Evolutionary conservation across 2,113 vertebrate species (phyloP).

Genomic region (Pholis gunnellus): DNA sequence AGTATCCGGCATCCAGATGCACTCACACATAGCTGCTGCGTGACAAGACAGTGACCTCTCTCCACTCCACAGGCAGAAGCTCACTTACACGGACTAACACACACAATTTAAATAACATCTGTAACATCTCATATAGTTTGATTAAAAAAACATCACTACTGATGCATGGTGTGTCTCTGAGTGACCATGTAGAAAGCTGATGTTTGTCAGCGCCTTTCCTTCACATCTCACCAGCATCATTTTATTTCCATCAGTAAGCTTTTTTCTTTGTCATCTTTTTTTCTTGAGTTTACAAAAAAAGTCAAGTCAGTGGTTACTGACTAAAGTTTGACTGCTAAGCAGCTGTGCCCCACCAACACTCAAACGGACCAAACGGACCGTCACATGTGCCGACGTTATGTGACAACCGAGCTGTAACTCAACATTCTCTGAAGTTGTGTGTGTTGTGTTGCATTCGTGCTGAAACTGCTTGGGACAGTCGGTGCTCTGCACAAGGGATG

Average conservation of each 20-base stretch:
- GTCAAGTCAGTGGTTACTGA: not conserved
- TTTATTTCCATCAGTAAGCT: not conserved
- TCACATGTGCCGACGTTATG: slow-evolving; percentile 23
- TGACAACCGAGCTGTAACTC: slow-evolving; percentile 4
- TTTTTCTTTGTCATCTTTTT: not conserved
- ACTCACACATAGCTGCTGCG: slow-evolving; percentile 14
- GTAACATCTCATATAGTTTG: not conserved
- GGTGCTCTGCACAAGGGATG: slow-evolving; percentile 31
- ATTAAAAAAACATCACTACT: too few species aligned
- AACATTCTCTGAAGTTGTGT: slow-evolving; percentile 20
- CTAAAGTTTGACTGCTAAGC: not conserved
- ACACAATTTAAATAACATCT: not conserved
- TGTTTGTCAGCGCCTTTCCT: not conserved
- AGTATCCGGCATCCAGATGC: slow-evolving; percentile 37
- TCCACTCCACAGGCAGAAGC: slow-evolving; percentile 22
- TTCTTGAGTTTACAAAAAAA: not conserved
- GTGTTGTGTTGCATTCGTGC: slow-evolving; percentile 4
- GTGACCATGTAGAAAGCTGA: slow-evolving; percentile 35
- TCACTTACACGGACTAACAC: not conserved
- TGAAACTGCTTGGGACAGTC: slow-evolving; percentile 42
- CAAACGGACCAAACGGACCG: not conserved
- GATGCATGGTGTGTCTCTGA: not conserved
- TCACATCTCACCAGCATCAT: not conserved
- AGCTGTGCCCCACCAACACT: slow-evolving; percentile 8
- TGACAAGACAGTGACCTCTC: slow-evolving; percentile 35